Evolutionary conservation across 1,140 invertebrate genomes (phyloP), one percentile per base, ranked within the genome.

Genomic region (Pseudobourletiella spinata): DNA sequence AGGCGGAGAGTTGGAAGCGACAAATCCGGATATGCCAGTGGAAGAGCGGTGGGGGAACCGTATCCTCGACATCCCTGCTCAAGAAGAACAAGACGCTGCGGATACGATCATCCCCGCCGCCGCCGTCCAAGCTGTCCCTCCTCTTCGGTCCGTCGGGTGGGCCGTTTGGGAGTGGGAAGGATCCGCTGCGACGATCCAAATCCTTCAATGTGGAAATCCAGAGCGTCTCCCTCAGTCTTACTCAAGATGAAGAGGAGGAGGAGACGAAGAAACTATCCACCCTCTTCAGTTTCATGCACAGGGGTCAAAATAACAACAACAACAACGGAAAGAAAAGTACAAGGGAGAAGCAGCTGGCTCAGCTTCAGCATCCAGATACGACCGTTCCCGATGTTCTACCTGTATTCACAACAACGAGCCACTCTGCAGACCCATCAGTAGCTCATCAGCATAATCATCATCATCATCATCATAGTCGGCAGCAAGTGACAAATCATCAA

Each of bases 191-290:
- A 51, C 42, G 67, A 39, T 64, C 67, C 8, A 69, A 69, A 52
- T 66, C 64, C 22, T 69, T 69, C 32, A 69, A 66, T 54, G 62
- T 69, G 20, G 67, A 69, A 61, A 61, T 65, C 22, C 67, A 69
- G 59, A 66, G 67, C 48, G 67, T 69, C 24, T 66, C 64, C 30
- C 35, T 69, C 15, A 59, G 59, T 28, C 64, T 69, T 15, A 65
- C 52, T 22, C 64, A 69, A 57, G 67, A 69, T 56, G 63, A 65
- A 43, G 67, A 68, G 51, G 66, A 67, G 35, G 67, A 64, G 58
- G 61, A 68, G 56, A 61, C 61, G 24, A 62, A 65, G 44, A 68
- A 65, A 44, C 32, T 69, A 14, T 68, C 66, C 28, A 66, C 67
- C 26, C 46, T 69, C n/a, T 69, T 69, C 39, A 69, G 64, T 32